Conservation (phyloP, 92 coral and sea anemone genomes). For the Meandrina meandrites region DNA sequence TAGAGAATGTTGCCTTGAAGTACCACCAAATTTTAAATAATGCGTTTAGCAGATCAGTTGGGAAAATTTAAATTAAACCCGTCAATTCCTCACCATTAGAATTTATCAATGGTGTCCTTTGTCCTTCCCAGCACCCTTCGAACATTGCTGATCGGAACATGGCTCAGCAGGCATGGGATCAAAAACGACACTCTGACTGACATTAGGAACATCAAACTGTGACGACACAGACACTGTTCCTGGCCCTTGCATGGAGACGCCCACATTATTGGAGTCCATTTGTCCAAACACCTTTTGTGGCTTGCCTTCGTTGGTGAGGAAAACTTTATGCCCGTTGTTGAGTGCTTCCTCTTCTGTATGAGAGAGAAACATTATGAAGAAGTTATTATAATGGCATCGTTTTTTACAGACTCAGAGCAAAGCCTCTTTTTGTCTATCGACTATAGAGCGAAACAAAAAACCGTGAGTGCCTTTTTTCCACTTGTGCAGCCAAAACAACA, state of each 20-base stretch:
- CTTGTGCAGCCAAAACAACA: no score
- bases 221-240: conserved; percentile 32
- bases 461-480: no score
- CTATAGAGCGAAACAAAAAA: no score
- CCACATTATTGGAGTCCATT: conserved; percentile 25
- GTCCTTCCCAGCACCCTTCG: not conserved
- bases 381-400: not conserved
- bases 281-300: conserved; percentile 22
- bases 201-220: not conserved
- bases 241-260: conserved; percentile 22
- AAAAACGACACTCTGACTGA: conserved; percentile 4
- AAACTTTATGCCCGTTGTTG: conserved; percentile 17
- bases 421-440: no score
- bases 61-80: not conserved
- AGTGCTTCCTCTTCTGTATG: conserved; percentile 6
- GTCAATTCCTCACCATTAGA: not conserved
- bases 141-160: conserved; percentile 7
- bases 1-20: no score
- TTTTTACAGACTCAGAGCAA: not conserved
- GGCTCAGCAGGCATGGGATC: conserved; percentile 19
- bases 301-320: not conserved
- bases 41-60: no score
- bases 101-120: not conserved
- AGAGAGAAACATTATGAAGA: not conserved
- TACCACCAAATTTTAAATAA: not conserved